A percentile compares a stretch with the other conserved stretches of the same genome.
Evolutionary conservation across 1,140 invertebrate species (phyloP).

Genomic region (Melipona quadrifasciata): DNA sequence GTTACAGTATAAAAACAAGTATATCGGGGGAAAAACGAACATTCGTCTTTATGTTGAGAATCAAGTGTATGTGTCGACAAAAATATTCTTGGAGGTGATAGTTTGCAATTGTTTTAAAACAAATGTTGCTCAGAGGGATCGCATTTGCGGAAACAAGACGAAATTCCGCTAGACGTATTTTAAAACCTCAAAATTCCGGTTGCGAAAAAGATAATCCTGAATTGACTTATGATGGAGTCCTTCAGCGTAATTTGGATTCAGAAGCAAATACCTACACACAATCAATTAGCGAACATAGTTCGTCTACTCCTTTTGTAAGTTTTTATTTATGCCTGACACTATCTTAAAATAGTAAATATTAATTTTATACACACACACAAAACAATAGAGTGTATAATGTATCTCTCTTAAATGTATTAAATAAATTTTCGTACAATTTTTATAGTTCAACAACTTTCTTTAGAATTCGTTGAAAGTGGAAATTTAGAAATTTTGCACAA

Average conservation of each 20-base stretch:
- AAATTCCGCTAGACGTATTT: conserved; percentile 56
- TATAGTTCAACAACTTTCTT: neutral
- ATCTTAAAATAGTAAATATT: neutral
- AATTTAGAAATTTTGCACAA: neutral
- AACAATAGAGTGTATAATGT: neutral
- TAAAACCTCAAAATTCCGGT: conserved; percentile 45
- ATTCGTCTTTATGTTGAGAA: conserved; percentile 19
- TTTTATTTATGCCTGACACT: neutral
- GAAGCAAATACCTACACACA: conserved; percentile 4
- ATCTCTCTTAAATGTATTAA: neutral
- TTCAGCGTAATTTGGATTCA: conserved; percentile 11
- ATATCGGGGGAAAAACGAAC: neutral
- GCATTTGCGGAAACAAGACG: conserved; percentile 61
- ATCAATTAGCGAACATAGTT: neutral
- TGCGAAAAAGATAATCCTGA: conserved; percentile 54
- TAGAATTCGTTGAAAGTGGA: neutral
- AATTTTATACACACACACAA: too few species aligned
- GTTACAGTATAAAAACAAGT: neutral
- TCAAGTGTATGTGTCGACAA: neutral
- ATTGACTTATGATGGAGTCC: conserved; percentile 44
- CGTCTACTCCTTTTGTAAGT: conserved; percentile 22
- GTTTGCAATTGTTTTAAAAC: neutral
- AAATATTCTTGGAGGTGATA: conserved; percentile 34
- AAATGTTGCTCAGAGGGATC: conserved; percentile 57
- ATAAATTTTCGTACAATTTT: neutral